Evolutionary conservation across 2,888 invertebrate genomes (phyloP), one percentile per base, ranked within the genome.

Genomic region (Loripinus fragilis): DNA sequence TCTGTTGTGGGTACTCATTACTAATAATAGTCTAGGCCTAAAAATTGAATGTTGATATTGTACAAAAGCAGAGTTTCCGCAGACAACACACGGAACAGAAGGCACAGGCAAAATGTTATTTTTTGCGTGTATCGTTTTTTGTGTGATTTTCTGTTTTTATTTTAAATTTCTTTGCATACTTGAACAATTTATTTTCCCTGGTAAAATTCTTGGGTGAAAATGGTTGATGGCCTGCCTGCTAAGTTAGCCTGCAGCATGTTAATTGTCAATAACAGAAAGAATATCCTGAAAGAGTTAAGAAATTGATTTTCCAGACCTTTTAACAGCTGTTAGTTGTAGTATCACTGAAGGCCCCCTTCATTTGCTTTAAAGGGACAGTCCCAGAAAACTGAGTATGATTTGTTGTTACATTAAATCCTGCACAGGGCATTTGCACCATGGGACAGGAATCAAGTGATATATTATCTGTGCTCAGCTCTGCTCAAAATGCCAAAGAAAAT

Each of bases 251-350:
- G 38, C 38, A 38, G 38, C 38, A 38, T 5, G 38, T 5, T 8
- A 38, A 38, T 8, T 5, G 38, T 68, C 30, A 30, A 68, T 48
- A 45, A 28, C 42, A 25, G 30, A 30, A 42, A 41, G 15, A n/a
- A 60, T 25, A 30, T 55, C 28, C 55, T 28, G 23, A 20, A 33
- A 60, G 30, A n/a, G 23, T 23, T 33, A 20, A 2, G 15, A 33
- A 60, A 60, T 60, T 60, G 60, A 60, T 60, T 60, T 60, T 60
- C 60, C 60, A 60, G 60, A 60, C 33, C 38, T 33, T 33, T 20
- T 17, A 60, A 30, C 60, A 60, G 60, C 60, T 60, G 60, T 60
- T n/a, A n/a, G n/a, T 60, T 33, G 33, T 52, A 3, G 25, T 25
- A 52, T 52, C 52, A 52, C 20, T 23, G 5, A 8, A 52, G 25